phyloP scores from a whole-genome alignment of 2,113 vertebrate species.

The Perca schrenkii region DNA sequence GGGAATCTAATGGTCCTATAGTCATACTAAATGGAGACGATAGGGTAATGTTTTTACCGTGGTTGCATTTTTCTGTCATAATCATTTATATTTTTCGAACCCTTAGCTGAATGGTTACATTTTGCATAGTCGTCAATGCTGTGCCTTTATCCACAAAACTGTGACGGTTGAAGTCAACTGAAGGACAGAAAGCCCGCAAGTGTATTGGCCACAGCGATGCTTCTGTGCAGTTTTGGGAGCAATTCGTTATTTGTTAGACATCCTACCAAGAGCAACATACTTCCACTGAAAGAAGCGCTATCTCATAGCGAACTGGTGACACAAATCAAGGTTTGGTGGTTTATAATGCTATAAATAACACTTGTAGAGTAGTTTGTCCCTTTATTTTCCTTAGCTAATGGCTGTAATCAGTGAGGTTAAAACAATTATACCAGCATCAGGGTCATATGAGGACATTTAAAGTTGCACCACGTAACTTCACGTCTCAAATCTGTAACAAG shows the following conservation, averaged over 20 bases:
- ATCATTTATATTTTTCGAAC: constrained; percentile 23
- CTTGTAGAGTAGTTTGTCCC: neutral
- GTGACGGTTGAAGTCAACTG: constrained; percentile 30
- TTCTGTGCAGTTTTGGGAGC: constrained; percentile 28
- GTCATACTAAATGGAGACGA: constrained; percentile 6
- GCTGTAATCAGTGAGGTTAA: neutral
- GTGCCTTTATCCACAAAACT: constrained; percentile 13
- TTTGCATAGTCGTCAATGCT: constrained; percentile 4
- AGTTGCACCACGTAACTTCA: neutral
- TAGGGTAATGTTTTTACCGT: constrained; percentile 33
- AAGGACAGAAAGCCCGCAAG: constrained; percentile 14
- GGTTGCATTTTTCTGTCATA: constrained; percentile 32
- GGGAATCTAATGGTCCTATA: neutral
- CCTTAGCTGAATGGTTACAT: neutral
- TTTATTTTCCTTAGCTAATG: constrained; percentile 1
- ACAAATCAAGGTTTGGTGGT: constrained; percentile 13
- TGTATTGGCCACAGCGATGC: neutral
- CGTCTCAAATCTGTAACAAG: neutral
- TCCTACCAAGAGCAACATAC: constrained; percentile 13
- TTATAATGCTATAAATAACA: constrained; percentile 5
- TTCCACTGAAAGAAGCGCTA: neutral
- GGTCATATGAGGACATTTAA: neutral
- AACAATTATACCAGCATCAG: constrained; percentile 1
- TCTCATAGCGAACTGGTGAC: neutral
- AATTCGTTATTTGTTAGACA: constrained; percentile 11